These are phyloP conservation scores for Apodemus speciosus DNA, from an alignment of 2,113 vertebrate genomes.

Conservation along the genomic window DNA sequence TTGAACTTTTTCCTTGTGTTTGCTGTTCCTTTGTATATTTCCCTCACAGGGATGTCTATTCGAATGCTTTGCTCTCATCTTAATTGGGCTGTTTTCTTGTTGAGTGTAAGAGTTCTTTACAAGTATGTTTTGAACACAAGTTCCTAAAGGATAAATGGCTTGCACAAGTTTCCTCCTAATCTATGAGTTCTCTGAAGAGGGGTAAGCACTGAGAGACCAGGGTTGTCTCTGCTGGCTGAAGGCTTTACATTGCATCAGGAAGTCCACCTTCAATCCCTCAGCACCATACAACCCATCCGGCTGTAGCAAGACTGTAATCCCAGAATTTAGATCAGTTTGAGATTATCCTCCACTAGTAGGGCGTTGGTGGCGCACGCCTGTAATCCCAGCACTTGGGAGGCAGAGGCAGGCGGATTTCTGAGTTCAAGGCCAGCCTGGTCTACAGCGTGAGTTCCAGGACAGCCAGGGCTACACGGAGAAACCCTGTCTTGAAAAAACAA, in stretches of 20 bases:
- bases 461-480: no score
- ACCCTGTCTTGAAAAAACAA: no score
- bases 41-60: background rate
- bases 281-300: no score
- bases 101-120: background rate
- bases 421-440: no score
- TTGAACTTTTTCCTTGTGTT: background rate
- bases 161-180: background rate
- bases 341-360: background rate
- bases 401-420: no score
- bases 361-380: no score
- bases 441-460: no score
- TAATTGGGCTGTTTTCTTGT: background rate
- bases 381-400: no score
- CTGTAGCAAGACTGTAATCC: no score
- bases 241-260: background rate
- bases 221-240: background rate
- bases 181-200: background rate
- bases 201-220: background rate
- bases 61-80: slow-evolving; percentile 19
- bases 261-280: background rate
- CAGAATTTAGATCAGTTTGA: background rate
- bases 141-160: background rate
- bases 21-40: background rate
- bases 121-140: background rate